Evolutionary conservation across 1,140 invertebrate species (phyloP), one percentile per base, ranked within the genome.

Genomic region (Drosophila rhopaloa): DNA sequence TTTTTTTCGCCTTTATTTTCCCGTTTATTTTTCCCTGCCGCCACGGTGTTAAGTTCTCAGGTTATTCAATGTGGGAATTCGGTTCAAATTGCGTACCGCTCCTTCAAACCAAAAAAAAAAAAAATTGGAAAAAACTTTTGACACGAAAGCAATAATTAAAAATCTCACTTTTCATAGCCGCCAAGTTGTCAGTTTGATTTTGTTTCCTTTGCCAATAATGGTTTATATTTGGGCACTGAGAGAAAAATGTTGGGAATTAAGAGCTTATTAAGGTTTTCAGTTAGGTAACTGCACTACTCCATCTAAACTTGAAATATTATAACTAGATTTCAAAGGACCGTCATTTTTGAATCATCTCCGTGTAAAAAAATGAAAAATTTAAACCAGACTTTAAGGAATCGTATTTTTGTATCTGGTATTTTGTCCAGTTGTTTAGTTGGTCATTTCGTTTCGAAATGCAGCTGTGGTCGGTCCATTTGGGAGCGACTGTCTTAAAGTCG

Each of bases 61-160:
- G 65, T 71, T 37, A 16, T 41, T 71, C 51, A 8, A 40, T 58
- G 65, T 58, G 63, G 63, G 63, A 67, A 67, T 54, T 54, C 47
- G 51, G 43, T 68, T 56, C 11, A 55, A 37, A 70, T 58, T 41
- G 38, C 43, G 41, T 10, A 29, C 41, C 35, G 46, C 59, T 57
- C 37, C 44, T 60, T 50, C 47, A 47, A 16, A 47, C 13, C 13
- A 14, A 40, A 27, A 5, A 38, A 16, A 9, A 3, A 46, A 16
- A 62, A 63, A 47, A n/a, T 2, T 32, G 35, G 32, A n/a, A 37
- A 63, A 53, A 50, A 46, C 29, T 24, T 58, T 43, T 32, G 38
- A 73, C 48, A 59, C 55, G 76, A 53, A 68, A 79, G 58, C 46
- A 59, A 71, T 80, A 70, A 80, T 80, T 81, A 81, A 51, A 81